Base-by-base conservation (phyloP, 2,113 vertebrate genomes). In the Anarrhichthys ocellatus region DNA sequence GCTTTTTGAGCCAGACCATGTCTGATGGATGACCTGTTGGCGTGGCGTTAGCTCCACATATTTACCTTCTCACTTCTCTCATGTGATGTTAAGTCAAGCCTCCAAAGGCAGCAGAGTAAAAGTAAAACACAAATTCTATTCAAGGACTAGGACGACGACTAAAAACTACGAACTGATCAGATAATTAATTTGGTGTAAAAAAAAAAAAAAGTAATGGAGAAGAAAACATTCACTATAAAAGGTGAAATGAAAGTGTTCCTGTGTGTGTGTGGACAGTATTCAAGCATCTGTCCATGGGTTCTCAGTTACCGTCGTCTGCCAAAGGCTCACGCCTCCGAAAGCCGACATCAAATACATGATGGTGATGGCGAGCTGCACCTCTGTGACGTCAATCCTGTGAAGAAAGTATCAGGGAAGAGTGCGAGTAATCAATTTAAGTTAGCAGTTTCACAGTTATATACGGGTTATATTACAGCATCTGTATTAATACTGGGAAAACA, bases 341-440 rank as follows among this genome's bases (percentile, higher is more conserved):
- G 97, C 96, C 40, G 97, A 94, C 86, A 98, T 89, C 86, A 98
- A n/a, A 68, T 99, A 98, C 91, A 99, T 88, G 66, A 93, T 15
- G 0, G 95, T 92, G 92, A 99, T 96, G 82, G 96, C 94, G 24
- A 98, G 18, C 94, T 99, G 98, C 89, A 97, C 96, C 91, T 99
- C 98, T n/a, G 98, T 99, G 77, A 99, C 98, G 81, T 99, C 98
- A 69, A 99, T 87, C 91, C 98, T 99, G 61, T 13, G 62, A 32
- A 24, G 48, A 38, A 72, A 78, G 20, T 4, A 50, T 27, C 15
- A 78, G 29, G 1, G 7, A 44, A 29, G 32, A 54, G 56, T 3
- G 27, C 54, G 9, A 22, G 70, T 17, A 22, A 34, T 4, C 32
- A 32, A 32, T 32, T 44, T 29, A 20, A 3, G 17, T 14, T 62